These are phyloP conservation scores for Periplaneta americana DNA, from an alignment of 1,140 invertebrate genomes.

Conservation along the genomic window DNA sequence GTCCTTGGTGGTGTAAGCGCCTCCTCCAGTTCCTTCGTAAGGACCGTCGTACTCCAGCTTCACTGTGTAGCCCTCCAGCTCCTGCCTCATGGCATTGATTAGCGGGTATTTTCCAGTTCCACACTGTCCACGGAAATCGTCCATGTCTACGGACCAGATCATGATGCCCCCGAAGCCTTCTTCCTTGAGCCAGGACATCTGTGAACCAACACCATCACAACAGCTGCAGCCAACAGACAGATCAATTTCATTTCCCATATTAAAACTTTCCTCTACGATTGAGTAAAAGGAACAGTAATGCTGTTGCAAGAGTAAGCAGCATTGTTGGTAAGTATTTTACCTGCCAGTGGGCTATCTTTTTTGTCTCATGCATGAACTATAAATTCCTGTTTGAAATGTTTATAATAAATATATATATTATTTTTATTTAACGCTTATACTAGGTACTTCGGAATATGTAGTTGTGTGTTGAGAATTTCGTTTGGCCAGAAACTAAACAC, in stretches of 20 bases:
- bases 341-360: too few relatives aligned
- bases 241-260: background rate
- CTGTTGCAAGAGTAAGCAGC: background rate
- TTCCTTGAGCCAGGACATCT: constrained; percentile 93
- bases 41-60: constrained; percentile 82
- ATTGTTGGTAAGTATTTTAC: too few relatives aligned
- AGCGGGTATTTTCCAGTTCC: constrained; percentile 88
- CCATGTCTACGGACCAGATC: constrained; percentile 96
- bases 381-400: too few relatives aligned
- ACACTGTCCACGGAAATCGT: constrained; percentile 87
- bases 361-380: too few relatives aligned
- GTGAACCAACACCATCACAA: constrained; percentile 15
- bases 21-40: constrained; percentile 66
- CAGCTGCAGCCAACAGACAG: too few relatives aligned
- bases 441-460: too few relatives aligned
- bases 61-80: constrained; percentile 77
- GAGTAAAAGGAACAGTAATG: background rate
- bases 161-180: constrained; percentile 94
- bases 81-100: constrained; percentile 79
- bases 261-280: too few relatives aligned
- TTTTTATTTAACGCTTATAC: too few relatives aligned
- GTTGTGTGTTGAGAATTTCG: too few relatives aligned
- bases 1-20: constrained; percentile 79
- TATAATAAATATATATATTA: too few relatives aligned
- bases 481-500: too few relatives aligned